Percentiles rank a stretch among this genome's conserved stretches.
Evolutionary conservation across 2,888 invertebrate species (phyloP).

Genomic region (Galeopsomyia nigrocyanea): DNA sequence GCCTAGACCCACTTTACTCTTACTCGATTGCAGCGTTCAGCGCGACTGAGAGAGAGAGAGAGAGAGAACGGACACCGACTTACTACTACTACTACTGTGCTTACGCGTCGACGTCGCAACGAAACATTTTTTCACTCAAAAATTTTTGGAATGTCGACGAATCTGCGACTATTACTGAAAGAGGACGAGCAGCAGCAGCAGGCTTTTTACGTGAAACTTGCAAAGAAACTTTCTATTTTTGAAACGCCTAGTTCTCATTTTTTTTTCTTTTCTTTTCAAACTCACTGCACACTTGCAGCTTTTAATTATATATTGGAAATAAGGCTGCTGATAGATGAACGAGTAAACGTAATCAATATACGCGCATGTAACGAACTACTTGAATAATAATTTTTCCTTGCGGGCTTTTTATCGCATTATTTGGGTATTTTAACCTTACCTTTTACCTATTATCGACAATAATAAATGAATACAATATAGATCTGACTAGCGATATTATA

Average conservation of each 20-base stretch:
- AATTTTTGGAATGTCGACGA: too few relatives aligned
- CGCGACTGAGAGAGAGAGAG: constrained; percentile 31
- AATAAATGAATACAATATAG: constrained; percentile 10
- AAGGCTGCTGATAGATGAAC: too few relatives aligned
- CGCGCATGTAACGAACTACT: too few relatives aligned
- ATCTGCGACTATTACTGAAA: too few relatives aligned
- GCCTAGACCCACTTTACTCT: constrained; percentile 61
- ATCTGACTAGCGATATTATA: neutral
- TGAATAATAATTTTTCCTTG: too few relatives aligned
- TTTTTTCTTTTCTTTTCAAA: neutral
- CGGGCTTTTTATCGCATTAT: constrained; percentile 13
- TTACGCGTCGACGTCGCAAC: too few relatives aligned
- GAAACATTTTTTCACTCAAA: too few relatives aligned
- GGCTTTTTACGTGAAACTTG: too few relatives aligned
- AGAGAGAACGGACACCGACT: too few relatives aligned
- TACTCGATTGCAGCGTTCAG: constrained; percentile 31
- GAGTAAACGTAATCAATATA: too few relatives aligned
- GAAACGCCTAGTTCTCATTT: constrained; percentile 39
- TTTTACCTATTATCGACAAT: constrained; percentile 24
- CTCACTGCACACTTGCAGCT: constrained; percentile 17
- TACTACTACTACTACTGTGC: too few relatives aligned
- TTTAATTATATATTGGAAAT: neutral
- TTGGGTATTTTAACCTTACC: constrained; percentile 26
- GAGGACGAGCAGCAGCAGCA: too few relatives aligned
- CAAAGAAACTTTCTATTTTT: constrained; percentile 35